phyloP scores from a whole-genome alignment of 2,797 vertebrate species.

The Cuculus canorus region DNA sequence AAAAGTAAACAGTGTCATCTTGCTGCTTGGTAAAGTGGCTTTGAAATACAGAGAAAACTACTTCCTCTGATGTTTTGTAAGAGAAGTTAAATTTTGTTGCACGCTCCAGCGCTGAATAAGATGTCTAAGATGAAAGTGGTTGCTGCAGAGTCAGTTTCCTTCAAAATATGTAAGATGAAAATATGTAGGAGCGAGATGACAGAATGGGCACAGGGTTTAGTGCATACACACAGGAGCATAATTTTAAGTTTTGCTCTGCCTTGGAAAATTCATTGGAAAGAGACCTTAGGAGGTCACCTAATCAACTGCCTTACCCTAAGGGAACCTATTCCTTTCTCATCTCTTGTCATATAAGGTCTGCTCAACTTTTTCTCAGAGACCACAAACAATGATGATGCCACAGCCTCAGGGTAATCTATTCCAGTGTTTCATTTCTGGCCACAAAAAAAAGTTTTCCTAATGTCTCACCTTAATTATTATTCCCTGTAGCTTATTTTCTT shows the following conservation, averaged over 20 bases:
- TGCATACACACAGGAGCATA: background rate
- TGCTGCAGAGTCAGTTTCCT: background rate
- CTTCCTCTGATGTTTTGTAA: background rate
- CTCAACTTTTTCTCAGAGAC: background rate
- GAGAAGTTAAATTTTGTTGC: background rate
- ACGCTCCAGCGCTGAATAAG: background rate
- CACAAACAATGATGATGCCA: background rate
- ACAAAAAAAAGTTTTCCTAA: background rate
- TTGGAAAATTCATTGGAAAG: background rate
- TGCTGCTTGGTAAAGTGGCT: background rate
- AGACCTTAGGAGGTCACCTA: background rate
- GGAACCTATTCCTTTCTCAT: background rate
- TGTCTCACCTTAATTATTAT: background rate
- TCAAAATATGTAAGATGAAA: background rate
- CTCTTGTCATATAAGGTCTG: background rate
- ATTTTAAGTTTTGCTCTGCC: background rate
- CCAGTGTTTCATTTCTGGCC: background rate
- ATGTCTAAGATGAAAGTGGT: background rate
- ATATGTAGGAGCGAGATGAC: background rate
- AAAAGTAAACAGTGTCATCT: background rate
- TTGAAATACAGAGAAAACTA: conserved; percentile 11
- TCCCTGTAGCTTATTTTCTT: background rate
- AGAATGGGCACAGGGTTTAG: background rate
- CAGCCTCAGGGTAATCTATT: background rate
- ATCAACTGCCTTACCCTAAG: background rate